These are phyloP conservation scores for Choreutis nemorana DNA, from an alignment of 2,888 invertebrate genomes.

Conservation along the genomic window DNA sequence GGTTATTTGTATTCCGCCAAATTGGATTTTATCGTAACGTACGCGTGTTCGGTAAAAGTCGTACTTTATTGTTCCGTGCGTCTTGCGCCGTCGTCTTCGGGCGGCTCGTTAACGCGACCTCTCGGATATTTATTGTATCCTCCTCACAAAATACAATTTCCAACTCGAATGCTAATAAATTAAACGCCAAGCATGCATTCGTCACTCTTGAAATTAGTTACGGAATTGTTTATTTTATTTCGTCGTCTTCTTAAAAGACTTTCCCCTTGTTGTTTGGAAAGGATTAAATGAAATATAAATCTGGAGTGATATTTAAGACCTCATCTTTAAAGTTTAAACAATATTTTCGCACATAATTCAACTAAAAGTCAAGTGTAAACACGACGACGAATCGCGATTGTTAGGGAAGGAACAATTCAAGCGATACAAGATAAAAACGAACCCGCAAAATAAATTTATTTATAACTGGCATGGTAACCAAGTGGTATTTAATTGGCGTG, in stretches of 20 bases:
- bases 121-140: conserved; percentile 62
- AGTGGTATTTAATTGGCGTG: conserved; percentile 49
- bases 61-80: conserved; percentile 55
- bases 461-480: conserved; percentile 31
- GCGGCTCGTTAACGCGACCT: conserved; percentile 62
- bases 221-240: conserved; percentile 15
- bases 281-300: no score
- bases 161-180: conserved; percentile 50
- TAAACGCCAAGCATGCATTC: conserved; percentile 32
- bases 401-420: conserved; percentile 48
- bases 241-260: no score
- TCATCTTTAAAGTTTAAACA: conserved; percentile 10
- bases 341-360: conserved; percentile 25
- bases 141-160: conserved; percentile 60
- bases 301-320: no score
- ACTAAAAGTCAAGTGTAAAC: conserved; percentile 30
- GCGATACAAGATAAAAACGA: conserved; percentile 51
- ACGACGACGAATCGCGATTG: conserved; percentile 37
- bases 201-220: conserved; percentile 19
- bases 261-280: conserved; percentile 10
- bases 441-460: conserved; percentile 48
- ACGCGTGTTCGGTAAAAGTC: conserved; percentile 40
- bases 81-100: conserved; percentile 35
- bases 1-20: no score
- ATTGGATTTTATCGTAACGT: conserved; percentile 29